Conservation (phyloP, 2,888 invertebrate genomes). For the Halictus quadricinctus region DNA sequence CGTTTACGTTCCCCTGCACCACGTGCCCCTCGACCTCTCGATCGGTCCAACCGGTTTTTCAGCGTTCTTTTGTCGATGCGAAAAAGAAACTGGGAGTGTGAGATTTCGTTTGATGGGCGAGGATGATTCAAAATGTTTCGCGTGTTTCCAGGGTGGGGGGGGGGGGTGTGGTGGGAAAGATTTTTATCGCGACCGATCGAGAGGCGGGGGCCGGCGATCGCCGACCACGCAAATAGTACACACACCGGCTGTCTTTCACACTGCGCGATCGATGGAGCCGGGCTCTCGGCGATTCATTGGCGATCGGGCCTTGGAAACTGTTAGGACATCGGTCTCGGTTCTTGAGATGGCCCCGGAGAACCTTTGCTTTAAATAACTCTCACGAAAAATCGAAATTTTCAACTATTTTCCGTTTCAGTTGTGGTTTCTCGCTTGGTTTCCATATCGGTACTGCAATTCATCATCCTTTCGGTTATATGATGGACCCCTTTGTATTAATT, state of each 20-base stretch:
- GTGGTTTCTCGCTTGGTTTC: too few species aligned
- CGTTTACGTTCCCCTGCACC: constrained; percentile 44
- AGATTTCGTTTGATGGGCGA: background rate
- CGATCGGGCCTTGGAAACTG: background rate
- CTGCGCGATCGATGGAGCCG: constrained; percentile 76
- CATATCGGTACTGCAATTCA: too few species aligned
- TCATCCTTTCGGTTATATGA: too few species aligned
- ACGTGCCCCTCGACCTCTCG: constrained; percentile 30
- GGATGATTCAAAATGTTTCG: constrained; percentile 8
- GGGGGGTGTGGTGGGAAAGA: background rate
- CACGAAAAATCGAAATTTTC: background rate
- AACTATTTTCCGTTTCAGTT: background rate
- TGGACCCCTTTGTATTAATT: too few species aligned
- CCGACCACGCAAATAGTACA: constrained; percentile 74
- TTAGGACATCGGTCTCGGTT: background rate
- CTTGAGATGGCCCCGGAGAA: background rate
- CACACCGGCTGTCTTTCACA: constrained; percentile 80
- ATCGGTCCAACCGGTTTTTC: constrained; percentile 3
- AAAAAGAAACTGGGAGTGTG: background rate
- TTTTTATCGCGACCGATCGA: constrained; percentile 50
- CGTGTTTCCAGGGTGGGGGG: background rate
- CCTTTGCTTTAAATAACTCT: background rate
- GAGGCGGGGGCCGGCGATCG: constrained; percentile 68
- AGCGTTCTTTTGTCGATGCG: background rate
- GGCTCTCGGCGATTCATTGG: constrained; percentile 68